Evolutionary conservation across 2,888 invertebrate genomes (phyloP), one percentile per base, ranked within the genome.

Genomic region (Tipula unca): DNA sequence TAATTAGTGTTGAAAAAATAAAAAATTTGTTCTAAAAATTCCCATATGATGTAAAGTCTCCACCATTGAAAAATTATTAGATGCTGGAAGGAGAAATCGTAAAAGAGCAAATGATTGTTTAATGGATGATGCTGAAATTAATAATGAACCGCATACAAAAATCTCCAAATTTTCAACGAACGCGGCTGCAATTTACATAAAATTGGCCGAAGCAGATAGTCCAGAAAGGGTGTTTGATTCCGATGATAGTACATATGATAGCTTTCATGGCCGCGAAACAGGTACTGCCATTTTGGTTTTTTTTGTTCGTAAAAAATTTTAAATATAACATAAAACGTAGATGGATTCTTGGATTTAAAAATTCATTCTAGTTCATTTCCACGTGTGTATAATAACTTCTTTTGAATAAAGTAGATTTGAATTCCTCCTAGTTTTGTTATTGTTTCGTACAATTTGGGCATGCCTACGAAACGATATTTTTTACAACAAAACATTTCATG

Each of bases 231-330:
- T 17, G 35, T 83, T 20, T 84, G 87, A 88, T 83, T 86, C 86
- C 2, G 87, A 87, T 85, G 85, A 86, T 42, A 86, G 87, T 13
- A 87, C 87, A n/a, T 88, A 88, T 86, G 88, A 87, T 85, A 88
- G 87, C 85, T 87, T 87, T 48, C 88, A 88, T 87, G 87, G 86
- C 25, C 86, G 86, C 54, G 88, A 88, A 87, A 88, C 88, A 86
- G 88, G 88, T 88, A 86, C 88, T 20, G 84, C 84, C 84, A 84
- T 84, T 39, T 85, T 86, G 82, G 6, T 82, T 54, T 85, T 85
- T 54, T 29, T 54, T 69, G 35, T 69, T 69, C 13, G 20, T 4
- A 54, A 14, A 32, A 36, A 29, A 85, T 69, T 20, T 85, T 35
- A 17, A 35, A 69, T 82, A n/a, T 29, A 17, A 83, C 8, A 29